These are phyloP conservation scores for Tragelaphus scriptus DNA, from an alignment of 2,113 vertebrate genomes.

Conservation along the genomic window DNA sequence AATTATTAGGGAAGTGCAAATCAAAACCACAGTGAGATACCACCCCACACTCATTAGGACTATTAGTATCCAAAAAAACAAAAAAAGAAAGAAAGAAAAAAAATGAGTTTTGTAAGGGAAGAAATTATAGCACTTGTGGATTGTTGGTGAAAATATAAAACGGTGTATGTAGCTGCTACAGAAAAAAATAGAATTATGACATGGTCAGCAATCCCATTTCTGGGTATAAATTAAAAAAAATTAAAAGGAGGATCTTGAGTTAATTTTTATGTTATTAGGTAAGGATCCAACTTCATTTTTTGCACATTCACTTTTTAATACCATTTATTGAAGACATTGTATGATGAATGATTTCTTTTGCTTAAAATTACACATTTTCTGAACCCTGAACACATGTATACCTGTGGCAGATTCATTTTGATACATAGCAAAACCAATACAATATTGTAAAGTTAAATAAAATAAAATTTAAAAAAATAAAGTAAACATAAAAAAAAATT, in stretches of 20 bases:
- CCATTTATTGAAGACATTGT: background rate
- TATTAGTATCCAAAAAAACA: background rate
- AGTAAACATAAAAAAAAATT: no score
- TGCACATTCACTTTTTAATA: background rate
- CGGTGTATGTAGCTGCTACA: no score
- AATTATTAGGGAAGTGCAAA: background rate
- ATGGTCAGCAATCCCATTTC: background rate
- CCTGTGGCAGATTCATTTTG: no score
- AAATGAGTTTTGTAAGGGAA: background rate
- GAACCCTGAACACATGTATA: no score
- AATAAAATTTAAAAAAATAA: no score
- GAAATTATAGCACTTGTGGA: background rate
- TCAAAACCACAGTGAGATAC: background rate
- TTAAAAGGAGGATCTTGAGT: background rate
- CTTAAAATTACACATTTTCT: background rate
- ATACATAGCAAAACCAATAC: no score
- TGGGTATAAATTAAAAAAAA: background rate
- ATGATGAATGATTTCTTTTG: background rate
- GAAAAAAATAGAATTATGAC: background rate
- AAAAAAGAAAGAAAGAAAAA: background rate
- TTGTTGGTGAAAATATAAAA: background rate
- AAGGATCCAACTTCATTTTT: background rate
- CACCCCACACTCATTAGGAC: background rate
- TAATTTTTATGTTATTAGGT: background rate
- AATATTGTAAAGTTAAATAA: no score